These are phyloP conservation scores for Paramisgurnus dabryanus DNA, from an alignment of 2,113 vertebrate species.

Conservation along the genomic window DNA sequence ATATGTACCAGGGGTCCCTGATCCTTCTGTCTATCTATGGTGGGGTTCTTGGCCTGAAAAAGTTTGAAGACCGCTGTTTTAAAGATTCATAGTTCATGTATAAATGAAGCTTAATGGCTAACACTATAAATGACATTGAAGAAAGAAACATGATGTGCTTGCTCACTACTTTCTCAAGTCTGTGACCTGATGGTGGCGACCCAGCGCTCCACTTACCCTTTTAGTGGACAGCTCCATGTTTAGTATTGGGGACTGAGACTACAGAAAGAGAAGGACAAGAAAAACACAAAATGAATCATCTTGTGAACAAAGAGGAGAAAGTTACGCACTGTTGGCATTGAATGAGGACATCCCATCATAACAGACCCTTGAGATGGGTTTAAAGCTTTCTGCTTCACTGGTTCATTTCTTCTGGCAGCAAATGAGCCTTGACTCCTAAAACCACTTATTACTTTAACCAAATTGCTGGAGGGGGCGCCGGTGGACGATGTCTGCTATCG, in stretches of 20 bases:
- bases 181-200: not conserved
- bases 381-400: conserved; percentile 39
- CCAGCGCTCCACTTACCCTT: conserved; percentile 69
- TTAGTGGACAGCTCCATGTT: conserved; percentile 84
- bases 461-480: conserved; percentile 1
- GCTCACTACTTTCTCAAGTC: conserved; percentile 9
- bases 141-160: not conserved
- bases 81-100: too few relatives aligned
- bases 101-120: too few relatives aligned
- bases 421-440: conserved; percentile 55
- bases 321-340: conserved; percentile 38
- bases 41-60: too few relatives aligned
- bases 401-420: conserved; percentile 40
- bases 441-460: conserved; percentile 41
- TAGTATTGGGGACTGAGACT: conserved; percentile 78
- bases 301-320: conserved; percentile 13
- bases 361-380: conserved; percentile 27
- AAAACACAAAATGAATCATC: conserved; percentile 37
- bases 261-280: conserved; percentile 27
- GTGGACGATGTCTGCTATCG: conserved; percentile 9
- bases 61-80: too few relatives aligned
- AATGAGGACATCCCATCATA: conserved; percentile 44
- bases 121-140: too few relatives aligned
- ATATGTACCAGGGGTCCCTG: too few relatives aligned
- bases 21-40: too few relatives aligned